Conservation (phyloP, 1,140 invertebrate genomes). For the Zaprionus tsacasi region DNA sequence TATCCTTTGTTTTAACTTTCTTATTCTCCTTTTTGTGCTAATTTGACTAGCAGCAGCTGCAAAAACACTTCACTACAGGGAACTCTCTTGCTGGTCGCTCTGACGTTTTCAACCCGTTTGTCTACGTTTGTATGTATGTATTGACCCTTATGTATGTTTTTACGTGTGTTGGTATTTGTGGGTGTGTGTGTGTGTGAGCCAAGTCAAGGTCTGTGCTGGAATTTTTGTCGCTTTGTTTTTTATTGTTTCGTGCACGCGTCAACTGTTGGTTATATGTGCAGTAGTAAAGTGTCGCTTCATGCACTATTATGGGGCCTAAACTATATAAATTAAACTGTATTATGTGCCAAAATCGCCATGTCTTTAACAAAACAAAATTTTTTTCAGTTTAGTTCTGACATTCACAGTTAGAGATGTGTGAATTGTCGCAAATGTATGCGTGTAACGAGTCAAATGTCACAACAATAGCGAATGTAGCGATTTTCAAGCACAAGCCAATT, state of each 20-base stretch:
- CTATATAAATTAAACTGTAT: slow-evolving; percentile 23
- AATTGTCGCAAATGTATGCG: slow-evolving; percentile 27
- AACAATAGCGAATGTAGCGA: slow-evolving; percentile 19
- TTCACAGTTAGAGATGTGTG: slow-evolving; percentile 52
- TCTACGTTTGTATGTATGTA: slow-evolving; percentile 25
- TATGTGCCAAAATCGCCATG: slow-evolving; percentile 55
- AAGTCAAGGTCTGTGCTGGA: slow-evolving; percentile 79
- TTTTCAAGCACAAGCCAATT: background rate
- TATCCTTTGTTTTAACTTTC: slow-evolving; percentile 43
- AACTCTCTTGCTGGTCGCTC: slow-evolving; percentile 43
- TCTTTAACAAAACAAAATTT: slow-evolving; percentile 70
- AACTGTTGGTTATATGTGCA: slow-evolving; percentile 11
- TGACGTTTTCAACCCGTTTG: slow-evolving; percentile 66
- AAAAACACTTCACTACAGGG: slow-evolving; percentile 52
- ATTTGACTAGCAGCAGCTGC: slow-evolving; percentile 54
- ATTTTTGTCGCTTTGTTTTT: slow-evolving; percentile 59
- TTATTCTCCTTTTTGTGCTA: slow-evolving; percentile 21
- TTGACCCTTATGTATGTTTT: slow-evolving; percentile 30
- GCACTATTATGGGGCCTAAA: slow-evolving; percentile 17
- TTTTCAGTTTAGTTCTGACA: slow-evolving; percentile 62
- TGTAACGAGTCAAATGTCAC: slow-evolving; percentile 8
- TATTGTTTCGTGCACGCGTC: slow-evolving; percentile 23
- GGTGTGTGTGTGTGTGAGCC: slow-evolving; percentile 43
- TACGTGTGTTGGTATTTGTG: slow-evolving; percentile 35
- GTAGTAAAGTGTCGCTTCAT: slow-evolving; percentile 19